Evolutionary conservation across 2,888 invertebrate genomes (phyloP).

Genomic region (Caenorhabditis angaria): DNA sequence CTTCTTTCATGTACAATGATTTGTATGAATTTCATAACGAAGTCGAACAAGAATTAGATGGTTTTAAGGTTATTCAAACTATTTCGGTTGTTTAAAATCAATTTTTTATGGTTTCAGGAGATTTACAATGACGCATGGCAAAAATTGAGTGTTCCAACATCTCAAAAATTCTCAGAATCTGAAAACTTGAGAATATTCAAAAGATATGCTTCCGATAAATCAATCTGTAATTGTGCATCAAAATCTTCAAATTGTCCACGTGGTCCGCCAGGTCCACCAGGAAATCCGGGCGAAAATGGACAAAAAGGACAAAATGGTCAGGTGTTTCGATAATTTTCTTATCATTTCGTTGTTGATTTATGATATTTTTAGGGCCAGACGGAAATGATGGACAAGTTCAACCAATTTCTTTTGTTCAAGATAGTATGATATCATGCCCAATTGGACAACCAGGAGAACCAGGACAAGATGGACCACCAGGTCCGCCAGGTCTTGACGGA

Average conservation of each 20-base stretch:
- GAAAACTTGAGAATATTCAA: slow-evolving; percentile 25
- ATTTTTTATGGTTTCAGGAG: slow-evolving; percentile 16
- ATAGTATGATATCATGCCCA: slow-evolving; percentile 21
- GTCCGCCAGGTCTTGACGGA: slow-evolving; percentile 32
- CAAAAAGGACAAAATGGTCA: slow-evolving; percentile 15
- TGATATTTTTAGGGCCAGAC: slow-evolving; percentile 6
- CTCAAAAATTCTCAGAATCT: slow-evolving; percentile 23
- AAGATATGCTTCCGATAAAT: slow-evolving; percentile 9
- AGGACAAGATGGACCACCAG: slow-evolving; percentile 35
- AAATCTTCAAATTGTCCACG: slow-evolving; percentile 35
- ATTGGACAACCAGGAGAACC: slow-evolving; percentile 36
- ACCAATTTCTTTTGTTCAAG: background rate
- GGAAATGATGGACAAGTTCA: slow-evolving; percentile 15
- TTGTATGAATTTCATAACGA: slow-evolving; percentile 39
- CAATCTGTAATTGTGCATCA: slow-evolving; percentile 27
- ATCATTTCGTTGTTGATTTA: slow-evolving; percentile 4
- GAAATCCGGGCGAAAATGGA: slow-evolving; percentile 33
- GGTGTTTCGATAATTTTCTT: background rate
- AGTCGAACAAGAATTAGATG: slow-evolving; percentile 28
- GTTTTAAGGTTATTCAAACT: slow-evolving; percentile 27
- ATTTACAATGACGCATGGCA: slow-evolving; percentile 44
- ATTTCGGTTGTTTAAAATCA: background rate
- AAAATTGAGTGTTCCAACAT: slow-evolving; percentile 14
- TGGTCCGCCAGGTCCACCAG: slow-evolving; percentile 39
- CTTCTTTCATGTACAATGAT: slow-evolving; percentile 40